Base-by-base conservation (phyloP, 2,113 vertebrate genomes). In the Zosterops japonicus region DNA sequence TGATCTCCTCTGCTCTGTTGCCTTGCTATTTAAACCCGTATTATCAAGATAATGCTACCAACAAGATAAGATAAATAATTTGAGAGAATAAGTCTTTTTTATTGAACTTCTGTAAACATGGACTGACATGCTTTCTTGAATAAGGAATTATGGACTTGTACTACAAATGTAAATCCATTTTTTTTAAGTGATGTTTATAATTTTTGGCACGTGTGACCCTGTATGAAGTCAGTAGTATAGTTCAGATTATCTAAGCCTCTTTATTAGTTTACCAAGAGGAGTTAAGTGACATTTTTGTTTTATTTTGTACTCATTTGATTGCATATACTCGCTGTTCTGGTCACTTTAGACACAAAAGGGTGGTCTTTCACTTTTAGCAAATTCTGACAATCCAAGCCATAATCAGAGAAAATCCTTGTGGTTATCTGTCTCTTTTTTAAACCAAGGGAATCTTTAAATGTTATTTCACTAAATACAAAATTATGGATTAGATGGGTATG, bases 121-220 rank as follows among this genome's bases (percentile, higher is more conserved):
- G 27, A 39, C 7, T 78, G n/a, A 11, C 8, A 47, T 63, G 24
- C 21, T 49, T 67, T 57, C 22, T 57, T 70, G 42, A 78, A 57
- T n/a, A 56, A 77, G 10, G 21, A 59, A 21, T 59, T 75, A 8
- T 28, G 27, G 60, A 24, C 33, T 82, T 82, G 57, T 82, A 36
- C 9, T 67, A 16, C 23, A 49, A 57, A 49, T 57, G 17, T 72
- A 41, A 63, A 84, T 49, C n/a, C 0, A 9, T 39, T 39, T 2
- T 21, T n/a, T 44, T 42, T 1, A 5, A 24, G 14, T 41, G 14
- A 13, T 0, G 1, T 24, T 24, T 71, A 4, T 41, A 16, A 72
- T 83, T 95, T 72, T 47, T 27, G 19, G n/a, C 46, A n/a, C 17
- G 4, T 22, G 15, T 72, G 87, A 33, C 14, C 6, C 16, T 63